Evolutionary conservation across 1,140 invertebrate species (phyloP).

Genomic region (Heterodera schachtii): DNA sequence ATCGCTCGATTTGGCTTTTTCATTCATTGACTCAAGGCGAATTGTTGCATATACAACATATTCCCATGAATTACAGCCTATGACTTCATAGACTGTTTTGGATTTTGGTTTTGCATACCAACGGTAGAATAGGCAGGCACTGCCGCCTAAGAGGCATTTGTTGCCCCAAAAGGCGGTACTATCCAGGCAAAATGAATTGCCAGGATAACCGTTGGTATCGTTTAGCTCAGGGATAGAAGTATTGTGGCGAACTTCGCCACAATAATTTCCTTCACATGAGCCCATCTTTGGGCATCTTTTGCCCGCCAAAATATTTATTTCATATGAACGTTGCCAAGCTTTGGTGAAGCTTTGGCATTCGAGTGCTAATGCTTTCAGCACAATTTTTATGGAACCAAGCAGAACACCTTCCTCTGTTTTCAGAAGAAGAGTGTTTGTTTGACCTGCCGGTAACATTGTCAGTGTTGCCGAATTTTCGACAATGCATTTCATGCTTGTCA

Average conservation of each 20-base stretch:
- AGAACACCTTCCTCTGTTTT: no score
- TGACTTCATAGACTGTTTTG: not conserved
- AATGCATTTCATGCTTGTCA: no score
- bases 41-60: not conserved
- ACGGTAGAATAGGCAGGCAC: not conserved
- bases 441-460: no score
- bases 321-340: no score
- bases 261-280: constrained; percentile 4
- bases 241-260: not conserved
- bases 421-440: no score
- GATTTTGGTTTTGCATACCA: not conserved
- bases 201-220: not conserved
- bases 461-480: no score
- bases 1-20: not conserved
- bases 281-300: constrained; percentile 4
- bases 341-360: no score
- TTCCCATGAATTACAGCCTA: not conserved
- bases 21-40: not conserved
- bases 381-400: no score
- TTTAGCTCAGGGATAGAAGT: not conserved
- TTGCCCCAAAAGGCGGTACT: constrained; percentile 8
- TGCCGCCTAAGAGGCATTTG: not conserved
- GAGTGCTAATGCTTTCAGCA: no score
- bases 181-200: constrained; percentile 15
- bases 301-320: no score